Base-by-base conservation (phyloP, 2,888 invertebrate species). In the Cantharis rustica region DNA sequence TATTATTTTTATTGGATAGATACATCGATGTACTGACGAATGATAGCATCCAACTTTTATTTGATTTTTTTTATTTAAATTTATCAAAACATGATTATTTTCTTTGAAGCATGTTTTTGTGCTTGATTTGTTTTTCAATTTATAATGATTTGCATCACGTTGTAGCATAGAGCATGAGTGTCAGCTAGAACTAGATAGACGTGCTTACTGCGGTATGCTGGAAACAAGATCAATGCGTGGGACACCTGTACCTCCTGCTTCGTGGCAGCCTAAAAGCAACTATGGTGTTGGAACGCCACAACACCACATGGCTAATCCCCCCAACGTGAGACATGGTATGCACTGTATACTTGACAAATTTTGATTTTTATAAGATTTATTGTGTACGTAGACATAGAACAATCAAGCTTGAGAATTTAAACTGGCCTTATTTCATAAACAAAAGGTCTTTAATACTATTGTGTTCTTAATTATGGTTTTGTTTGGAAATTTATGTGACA, bases 201-300 rank as follows among this genome's bases (percentile, higher is more conserved):
- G 80, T 80, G 80, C 79, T 85, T 85, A 20, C 64, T 66, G 89
- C 90, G 90, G 92, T 90, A 92, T 92, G 92, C 91, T 92, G 91
- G 92, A 92, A 89, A 92, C 92, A 91, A 91, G 93, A 90, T 93
- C 93, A 87, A 91, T 91, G 89, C 93, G 93, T 89, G 92, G 92
- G 91, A 93, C 93, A 90, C 90, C 91, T 86, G 93, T 93, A 85
- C 86, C 84, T 81, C 86, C 90, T 89, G 4, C 47, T 47, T 90
- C 91, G 90, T 91, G 92, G 92, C 91, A 90, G 90, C 89, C 88
- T 90, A 92, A 88, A 90, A 87, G 85, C 85, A 87, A 86, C 86
- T 88, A 87, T 86, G 86, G 87, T 81, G 83, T 84, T 81, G 87
- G 86, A 85, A 86, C 87, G 78, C 84, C 88, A 76, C 85, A 86